Base-by-base conservation (phyloP, 2,888 invertebrate species). In the Apoda limacodes region DNA sequence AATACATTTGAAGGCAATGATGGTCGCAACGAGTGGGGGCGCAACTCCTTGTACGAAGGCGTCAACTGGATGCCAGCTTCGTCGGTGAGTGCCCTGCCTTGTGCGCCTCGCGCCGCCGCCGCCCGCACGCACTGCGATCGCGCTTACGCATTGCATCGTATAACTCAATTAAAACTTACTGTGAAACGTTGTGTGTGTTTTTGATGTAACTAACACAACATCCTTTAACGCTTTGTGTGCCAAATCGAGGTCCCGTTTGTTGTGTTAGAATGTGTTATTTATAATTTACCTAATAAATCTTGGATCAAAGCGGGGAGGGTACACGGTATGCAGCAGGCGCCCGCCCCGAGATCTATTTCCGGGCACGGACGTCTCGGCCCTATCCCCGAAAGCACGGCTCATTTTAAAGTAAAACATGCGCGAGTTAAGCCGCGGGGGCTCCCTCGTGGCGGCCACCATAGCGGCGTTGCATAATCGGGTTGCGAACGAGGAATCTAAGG, bases 381-480 rank as follows among this genome's bases (percentile, higher is more conserved):
- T 74, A 65, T 61, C 63, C 63, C 60, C 60, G 57, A 62, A 64
- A 63, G 62, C 66, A 63, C 46, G 51, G 68, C 60, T 78, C 74
- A 75, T 76, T 82, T 69, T 64, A 66, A 62, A 68, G 55, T 66
- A 70, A 67, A 75, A 74, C 72, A 80, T 80, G 78, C 76, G 80
- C 50, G 81, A 81, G 72, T 63, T 70, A 68, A 71, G 80, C 67
- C 78, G 82, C 60, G 78, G 70, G 62, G 82, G 82, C 61, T 80
- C 84, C 55, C 74, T 85, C 43, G 86, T 86, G 40, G 85, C 86
- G 38, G 84, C 86, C 58, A 72, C 75, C 59, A 75, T 72, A 55
- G 78, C 74, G 45, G 67, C 69, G 48, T 62, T 74, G 50, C 71
- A 74, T 70, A 70, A 68, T 55, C 75, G 75, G 38, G 55, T 64